phyloP scores from a whole-genome alignment of 2,113 vertebrate genomes.

The Corythornis madagascariensis region DNA sequence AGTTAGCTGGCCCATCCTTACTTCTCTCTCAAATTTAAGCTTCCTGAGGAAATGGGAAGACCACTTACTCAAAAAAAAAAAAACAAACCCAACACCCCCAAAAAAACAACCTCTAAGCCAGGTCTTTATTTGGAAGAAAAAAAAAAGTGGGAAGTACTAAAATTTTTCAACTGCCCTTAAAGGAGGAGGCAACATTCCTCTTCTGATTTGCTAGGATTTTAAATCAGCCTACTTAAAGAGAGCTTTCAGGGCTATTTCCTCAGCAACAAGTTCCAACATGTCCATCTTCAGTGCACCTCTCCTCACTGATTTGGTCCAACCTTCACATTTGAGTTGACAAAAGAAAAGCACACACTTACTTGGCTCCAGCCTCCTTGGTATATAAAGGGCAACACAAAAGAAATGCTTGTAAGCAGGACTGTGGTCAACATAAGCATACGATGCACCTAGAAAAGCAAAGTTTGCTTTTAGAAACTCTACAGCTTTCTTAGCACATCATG shows the following conservation, averaged over 20 bases:
- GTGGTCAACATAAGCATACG: constrained; percentile 81
- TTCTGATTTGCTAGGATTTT: not conserved
- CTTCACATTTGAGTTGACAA: not conserved
- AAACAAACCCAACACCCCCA: too few relatives aligned
- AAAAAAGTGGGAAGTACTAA: not conserved
- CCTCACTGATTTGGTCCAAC: not conserved
- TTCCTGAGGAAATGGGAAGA: not conserved
- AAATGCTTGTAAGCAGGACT: constrained; percentile 77
- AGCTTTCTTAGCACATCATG: not conserved
- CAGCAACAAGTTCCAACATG: not conserved
- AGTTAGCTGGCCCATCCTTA: not conserved
- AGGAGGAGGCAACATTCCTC: not conserved
- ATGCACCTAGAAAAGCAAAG: constrained; percentile 78
- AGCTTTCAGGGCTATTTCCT: not conserved
- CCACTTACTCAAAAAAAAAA: not conserved
- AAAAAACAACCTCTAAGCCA: not conserved
- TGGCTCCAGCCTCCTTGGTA: constrained; percentile 86
- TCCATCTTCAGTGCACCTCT: not conserved
- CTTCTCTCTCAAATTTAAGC: not conserved
- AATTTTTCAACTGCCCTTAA: not conserved
- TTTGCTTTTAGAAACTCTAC: not conserved
- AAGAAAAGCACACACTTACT: constrained; percentile 63
- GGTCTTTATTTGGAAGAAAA: not conserved
- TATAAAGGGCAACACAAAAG: constrained; percentile 84
- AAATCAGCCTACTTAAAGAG: not conserved